Evolutionary conservation across 30 jellyfish, hydroid and myxozoan species (phyloP).

Genomic region (Pelagia noctiluca): DNA sequence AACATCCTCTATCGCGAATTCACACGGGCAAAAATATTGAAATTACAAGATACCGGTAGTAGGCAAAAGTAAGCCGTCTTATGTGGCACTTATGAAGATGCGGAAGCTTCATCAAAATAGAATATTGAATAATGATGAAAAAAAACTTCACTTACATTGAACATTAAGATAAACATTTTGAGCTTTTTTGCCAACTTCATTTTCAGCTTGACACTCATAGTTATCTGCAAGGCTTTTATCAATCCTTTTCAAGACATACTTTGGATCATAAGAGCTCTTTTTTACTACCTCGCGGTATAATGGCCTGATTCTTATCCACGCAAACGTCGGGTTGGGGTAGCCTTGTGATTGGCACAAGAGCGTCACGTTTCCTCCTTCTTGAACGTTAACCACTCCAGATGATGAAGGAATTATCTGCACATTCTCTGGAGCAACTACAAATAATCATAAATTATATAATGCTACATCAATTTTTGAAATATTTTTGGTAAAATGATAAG

Average conservation of each 20-base stretch:
- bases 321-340: constrained; percentile 76
- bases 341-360: constrained; percentile 76
- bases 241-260: not conserved
- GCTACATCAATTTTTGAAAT: no score
- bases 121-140: no score
- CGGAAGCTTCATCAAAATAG: no score
- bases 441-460: not conserved
- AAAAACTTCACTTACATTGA: constrained; percentile 33
- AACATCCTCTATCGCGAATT: no score
- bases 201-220: constrained; percentile 59
- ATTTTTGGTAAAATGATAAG: no score
- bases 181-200: constrained; percentile 31
- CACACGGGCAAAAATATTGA: no score
- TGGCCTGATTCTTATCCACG: constrained; percentile 75
- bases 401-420: constrained; percentile 48
- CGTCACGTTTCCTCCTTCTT: constrained; percentile 78
- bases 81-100: no score
- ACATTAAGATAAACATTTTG: constrained; percentile 52
- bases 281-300: constrained; percentile 45
- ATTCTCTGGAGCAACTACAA: constrained; percentile 77
- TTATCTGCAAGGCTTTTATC: constrained; percentile 36
- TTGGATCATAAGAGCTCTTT: constrained; percentile 9
- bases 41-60: no score
- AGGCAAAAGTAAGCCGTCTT: no score
- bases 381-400: constrained; percentile 76